Evolutionary conservation across 2,888 invertebrate species (phyloP).

Genomic region (Molorchus minor): DNA sequence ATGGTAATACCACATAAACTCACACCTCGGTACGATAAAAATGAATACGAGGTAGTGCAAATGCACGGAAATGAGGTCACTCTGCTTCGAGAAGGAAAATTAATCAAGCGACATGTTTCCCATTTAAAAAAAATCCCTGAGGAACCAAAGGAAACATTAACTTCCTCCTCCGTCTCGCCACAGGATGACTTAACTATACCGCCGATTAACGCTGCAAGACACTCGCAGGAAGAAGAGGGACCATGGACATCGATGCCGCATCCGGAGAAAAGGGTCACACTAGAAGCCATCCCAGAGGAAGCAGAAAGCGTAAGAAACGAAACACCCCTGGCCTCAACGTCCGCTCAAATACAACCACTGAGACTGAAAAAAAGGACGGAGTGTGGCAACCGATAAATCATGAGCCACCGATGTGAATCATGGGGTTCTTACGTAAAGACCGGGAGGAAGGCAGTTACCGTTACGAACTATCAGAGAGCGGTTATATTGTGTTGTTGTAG

Average conservation of each 20-base stretch:
- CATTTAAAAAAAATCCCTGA: slow-evolving; percentile 3
- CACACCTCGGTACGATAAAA: background rate
- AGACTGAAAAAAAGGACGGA: too few relatives aligned
- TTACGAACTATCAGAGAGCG: background rate
- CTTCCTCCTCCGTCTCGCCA: too few relatives aligned
- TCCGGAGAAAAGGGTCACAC: background rate
- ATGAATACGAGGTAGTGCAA: background rate
- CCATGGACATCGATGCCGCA: background rate
- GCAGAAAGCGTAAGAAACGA: background rate
- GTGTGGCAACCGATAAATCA: too few relatives aligned
- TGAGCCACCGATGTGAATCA: too few relatives aligned
- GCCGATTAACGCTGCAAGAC: too few relatives aligned
- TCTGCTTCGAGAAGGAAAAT: background rate
- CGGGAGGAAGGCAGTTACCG: too few relatives aligned
- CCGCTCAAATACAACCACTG: background rate
- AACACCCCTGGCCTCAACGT: background rate
- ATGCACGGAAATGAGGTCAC: slow-evolving; percentile 2
- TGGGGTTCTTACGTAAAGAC: too few relatives aligned
- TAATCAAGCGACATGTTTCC: background rate
- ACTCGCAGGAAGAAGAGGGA: background rate
- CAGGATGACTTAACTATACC: too few relatives aligned
- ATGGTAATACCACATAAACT: background rate
- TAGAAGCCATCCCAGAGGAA: background rate
- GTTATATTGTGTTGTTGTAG: background rate
- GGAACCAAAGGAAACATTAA: too few relatives aligned